These are phyloP conservation scores for Enteromius unitaeniatus DNA, from an alignment of 2,797 vertebrate species.

Conservation along the genomic window DNA sequence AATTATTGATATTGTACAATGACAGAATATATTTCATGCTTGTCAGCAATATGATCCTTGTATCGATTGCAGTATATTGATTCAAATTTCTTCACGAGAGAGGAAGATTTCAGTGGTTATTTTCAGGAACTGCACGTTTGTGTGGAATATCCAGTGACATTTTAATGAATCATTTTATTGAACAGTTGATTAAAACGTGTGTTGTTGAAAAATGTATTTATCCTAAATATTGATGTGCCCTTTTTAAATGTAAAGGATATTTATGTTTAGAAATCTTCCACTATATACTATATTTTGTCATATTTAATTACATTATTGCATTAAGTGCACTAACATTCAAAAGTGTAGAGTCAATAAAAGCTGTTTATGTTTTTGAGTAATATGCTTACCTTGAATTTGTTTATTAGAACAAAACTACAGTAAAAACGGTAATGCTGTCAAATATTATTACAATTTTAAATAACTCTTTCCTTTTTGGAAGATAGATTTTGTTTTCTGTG, in stretches of 20 bases:
- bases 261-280: neutral
- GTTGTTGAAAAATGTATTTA: neutral
- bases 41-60: slow-evolving; percentile 64
- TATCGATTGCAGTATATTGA: slow-evolving; percentile 64
- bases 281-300: neutral
- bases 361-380: neutral
- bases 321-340: neutral
- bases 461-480: neutral
- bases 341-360: neutral
- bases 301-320: neutral
- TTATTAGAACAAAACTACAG: neutral
- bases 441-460: neutral
- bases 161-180: neutral
- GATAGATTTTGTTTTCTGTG: neutral
- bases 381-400: neutral
- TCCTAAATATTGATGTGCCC: neutral
- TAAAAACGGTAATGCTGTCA: neutral
- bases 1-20: slow-evolving; percentile 65
- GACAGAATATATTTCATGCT: slow-evolving; percentile 66
- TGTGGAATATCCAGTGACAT: neutral
- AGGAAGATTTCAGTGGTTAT: slow-evolving; percentile 13
- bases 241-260: slow-evolving; percentile 1
- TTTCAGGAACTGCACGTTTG: slow-evolving; percentile 25
- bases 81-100: slow-evolving; percentile 37
- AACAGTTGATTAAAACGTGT: neutral